These are phyloP conservation scores for Microtus pennsylvanicus DNA, from an alignment of 2,113 vertebrate genomes.

Conservation along the genomic window DNA sequence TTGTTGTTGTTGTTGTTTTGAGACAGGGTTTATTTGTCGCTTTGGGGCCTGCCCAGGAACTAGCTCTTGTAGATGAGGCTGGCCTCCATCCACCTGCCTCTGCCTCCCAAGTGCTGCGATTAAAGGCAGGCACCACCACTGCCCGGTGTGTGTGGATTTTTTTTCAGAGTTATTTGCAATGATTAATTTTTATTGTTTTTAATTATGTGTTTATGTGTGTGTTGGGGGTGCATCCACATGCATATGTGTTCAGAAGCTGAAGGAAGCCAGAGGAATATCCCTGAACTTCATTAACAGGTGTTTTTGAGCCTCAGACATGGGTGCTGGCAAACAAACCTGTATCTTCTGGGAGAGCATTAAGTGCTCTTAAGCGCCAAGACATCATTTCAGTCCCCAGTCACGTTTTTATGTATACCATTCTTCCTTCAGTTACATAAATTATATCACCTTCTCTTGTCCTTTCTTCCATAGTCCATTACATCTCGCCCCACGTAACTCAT, in stretches of 20 bases:
- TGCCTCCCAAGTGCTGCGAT: too few species aligned
- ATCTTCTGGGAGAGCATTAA: not conserved
- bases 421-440: too few species aligned
- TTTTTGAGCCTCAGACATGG: not conserved
- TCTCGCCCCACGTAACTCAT: too few species aligned
- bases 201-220: not conserved
- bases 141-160: too few species aligned
- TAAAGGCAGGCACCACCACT: too few species aligned
- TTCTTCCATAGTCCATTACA: not conserved
- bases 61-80: too few species aligned
- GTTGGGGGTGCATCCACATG: not conserved
- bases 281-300: not conserved
- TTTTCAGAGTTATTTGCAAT: not conserved
- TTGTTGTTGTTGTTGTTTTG: too few species aligned
- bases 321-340: not conserved
- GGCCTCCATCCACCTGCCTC: too few species aligned
- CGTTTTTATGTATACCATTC: not conserved
- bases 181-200: not conserved
- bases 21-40: too few species aligned
- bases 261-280: not conserved
- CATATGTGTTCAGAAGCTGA: not conserved
- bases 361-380: not conserved
- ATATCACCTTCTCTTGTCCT: not conserved
- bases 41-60: too few species aligned
- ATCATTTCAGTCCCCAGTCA: not conserved